Evolutionary conservation across 2,113 vertebrate genomes (phyloP).

Genomic region (Romanogobio albipinnatus): DNA sequence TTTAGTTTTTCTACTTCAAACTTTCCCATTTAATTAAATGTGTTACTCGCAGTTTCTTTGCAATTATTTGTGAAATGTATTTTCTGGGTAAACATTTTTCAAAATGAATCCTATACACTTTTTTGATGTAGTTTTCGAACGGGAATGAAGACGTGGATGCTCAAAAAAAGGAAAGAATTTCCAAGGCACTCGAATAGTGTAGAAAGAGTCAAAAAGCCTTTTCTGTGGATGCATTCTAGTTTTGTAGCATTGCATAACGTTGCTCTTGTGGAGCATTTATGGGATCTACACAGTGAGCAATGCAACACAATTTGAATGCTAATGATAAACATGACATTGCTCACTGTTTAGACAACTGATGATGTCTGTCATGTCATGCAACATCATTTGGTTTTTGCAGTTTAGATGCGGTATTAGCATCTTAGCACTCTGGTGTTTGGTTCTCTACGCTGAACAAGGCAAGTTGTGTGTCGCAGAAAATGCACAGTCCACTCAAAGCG

Average conservation of each 20-base stretch:
- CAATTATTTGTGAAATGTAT: neutral
- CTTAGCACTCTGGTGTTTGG: neutral
- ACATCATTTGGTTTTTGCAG: neutral
- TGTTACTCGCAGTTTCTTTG: neutral
- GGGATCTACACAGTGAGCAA: neutral
- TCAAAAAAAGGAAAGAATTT: too few species aligned
- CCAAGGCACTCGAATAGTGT: too few species aligned
- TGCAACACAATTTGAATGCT: neutral
- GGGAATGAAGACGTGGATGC: neutral
- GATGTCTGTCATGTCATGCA: neutral
- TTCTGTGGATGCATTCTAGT: neutral
- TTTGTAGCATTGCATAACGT: neutral
- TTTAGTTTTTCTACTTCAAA: too few species aligned
- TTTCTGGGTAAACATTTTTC: neutral
- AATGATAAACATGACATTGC: neutral
- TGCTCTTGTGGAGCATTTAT: neutral
- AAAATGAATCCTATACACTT: neutral
- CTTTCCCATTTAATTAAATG: too few species aligned
- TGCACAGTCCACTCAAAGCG: constrained; percentile 11
- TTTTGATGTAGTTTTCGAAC: neutral
- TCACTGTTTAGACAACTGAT: neutral
- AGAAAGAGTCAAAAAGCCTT: too few species aligned
- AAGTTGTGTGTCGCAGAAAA: neutral
- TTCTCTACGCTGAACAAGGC: neutral
- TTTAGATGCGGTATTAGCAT: neutral